Evolutionary conservation across 2,797 vertebrate genomes (phyloP), one percentile per base, ranked within the genome.

Genomic region (Anguilla pacifica): DNA sequence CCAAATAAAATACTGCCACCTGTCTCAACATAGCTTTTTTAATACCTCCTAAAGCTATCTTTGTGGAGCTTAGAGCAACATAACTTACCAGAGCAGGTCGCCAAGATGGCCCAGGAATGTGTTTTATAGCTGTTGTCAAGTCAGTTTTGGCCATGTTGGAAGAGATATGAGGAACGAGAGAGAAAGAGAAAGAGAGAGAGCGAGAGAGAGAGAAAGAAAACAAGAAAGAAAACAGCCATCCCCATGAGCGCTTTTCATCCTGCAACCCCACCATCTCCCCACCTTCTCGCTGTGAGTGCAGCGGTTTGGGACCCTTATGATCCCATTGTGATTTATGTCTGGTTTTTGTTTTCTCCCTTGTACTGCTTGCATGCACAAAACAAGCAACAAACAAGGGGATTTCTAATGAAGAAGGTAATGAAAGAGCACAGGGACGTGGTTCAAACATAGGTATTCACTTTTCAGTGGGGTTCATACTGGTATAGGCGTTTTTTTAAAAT

Each of bases 31-130:
- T 82, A 81, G 83, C 86, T 89, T 83, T 19, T 87, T 86, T 88
- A 88, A 86, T 88, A 39, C 89, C 83, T 89, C 85, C 85, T 89
- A 61, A 90, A 83, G 83, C 88, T 87, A 77, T 89, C 84, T 90
- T 64, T 84, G 84, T 85, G 81, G 82, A 86, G 84, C 28, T 86
- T 53, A 70, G 79, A 85, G 87, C 57, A 85, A 72, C 74, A 86
- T 88, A 88, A 88, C 70, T 88, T 90, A 81, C 77, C 61, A 84
- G 22, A 77, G 70, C n/a, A 19, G 64, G 57, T 57, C 31, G 28
- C n/a, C 55, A 57, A 53, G 51, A 51, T 85, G 79, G 77, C n/a
- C n/a, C 88, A 90, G 89, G 90, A 85, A 84, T 39, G 85, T 86
- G 88, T 91, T 89, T 87, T 85, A 85, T 83, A 25, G 83, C 17